Percentiles rank a stretch among this genome's conserved stretches.
Evolutionary conservation across 1,140 invertebrate genomes (phyloP).

Genomic region (Leptonema lineaticorne): DNA sequence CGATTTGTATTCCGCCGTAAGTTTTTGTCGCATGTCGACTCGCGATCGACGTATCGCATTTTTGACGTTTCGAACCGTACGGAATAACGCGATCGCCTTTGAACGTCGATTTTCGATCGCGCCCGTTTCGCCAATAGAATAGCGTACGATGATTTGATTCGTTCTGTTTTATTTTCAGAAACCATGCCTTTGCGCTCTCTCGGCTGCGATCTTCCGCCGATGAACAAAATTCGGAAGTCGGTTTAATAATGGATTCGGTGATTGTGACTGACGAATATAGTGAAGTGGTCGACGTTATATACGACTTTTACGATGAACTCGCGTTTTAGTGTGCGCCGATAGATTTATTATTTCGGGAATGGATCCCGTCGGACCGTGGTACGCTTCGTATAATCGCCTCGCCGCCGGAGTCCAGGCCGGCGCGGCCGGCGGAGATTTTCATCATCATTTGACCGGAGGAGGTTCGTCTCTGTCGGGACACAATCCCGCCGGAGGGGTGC

Average conservation of each 20-base stretch:
- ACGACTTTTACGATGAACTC: conserved; percentile 20
- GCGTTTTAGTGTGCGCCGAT: conserved; percentile 23
- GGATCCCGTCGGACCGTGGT: conserved; percentile 81
- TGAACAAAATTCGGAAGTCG: background rate
- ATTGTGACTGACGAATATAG: conserved; percentile 3
- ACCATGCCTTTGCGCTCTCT: too few relatives aligned
- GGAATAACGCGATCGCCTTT: too few relatives aligned
- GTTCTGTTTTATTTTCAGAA: conserved; percentile 9
- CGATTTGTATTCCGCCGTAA: too few relatives aligned
- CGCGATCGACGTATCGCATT: too few relatives aligned
- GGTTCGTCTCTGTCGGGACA: conserved; percentile 51
- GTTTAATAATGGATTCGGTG: background rate
- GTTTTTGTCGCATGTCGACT: too few relatives aligned
- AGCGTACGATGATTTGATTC: too few relatives aligned
- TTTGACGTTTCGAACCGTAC: too few relatives aligned
- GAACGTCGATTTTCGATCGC: too few relatives aligned
- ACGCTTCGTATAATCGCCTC: conserved; percentile 72
- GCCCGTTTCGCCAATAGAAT: too few relatives aligned
- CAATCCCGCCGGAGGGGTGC: conserved; percentile 52
- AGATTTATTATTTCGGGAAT: conserved; percentile 54
- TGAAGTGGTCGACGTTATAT: background rate
- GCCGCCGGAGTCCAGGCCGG: conserved; percentile 61
- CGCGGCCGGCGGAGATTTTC: conserved; percentile 62
- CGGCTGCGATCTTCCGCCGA: background rate
- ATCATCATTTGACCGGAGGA: conserved; percentile 61